Base-by-base conservation (phyloP, 1,140 invertebrate genomes). In the Xylocopa sonorina region DNA sequence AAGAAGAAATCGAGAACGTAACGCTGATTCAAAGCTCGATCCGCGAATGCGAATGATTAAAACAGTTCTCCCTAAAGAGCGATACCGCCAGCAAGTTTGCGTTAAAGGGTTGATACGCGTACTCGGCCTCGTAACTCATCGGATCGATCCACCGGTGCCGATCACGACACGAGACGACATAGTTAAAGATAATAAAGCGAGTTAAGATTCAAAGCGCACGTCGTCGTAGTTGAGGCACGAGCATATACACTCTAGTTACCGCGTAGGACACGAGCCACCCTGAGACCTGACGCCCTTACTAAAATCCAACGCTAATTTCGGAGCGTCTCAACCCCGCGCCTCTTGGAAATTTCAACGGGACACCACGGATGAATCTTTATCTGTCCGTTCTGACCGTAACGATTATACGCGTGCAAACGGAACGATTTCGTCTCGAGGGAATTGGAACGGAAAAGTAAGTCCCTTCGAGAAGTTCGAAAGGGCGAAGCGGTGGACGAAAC, bases 121-220 rank as follows among this genome's bases (percentile, higher is more conserved):
- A 3, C 18, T 14, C 50, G 21, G 9, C 24, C 18, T 32, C 57
- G 21, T 69, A 38, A 58, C 62, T 78, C 43, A 62, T 27, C 16
- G 34, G 24, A 7, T 29, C n/a, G 62, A 73, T 41, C 24, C 38
- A 29, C 27, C 55, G 38, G 18, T 38, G 1, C 24, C 27, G 12
- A 27, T 18, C 50, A 6, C 2, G 41, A 10, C n/a, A n/a, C 18
- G 14, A 50, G 46, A 24, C 77, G 51, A 80, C 57, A 67, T 63
- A 77, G 77, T 82, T 79, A 85, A 83, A 85, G 79, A 81, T 85
- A 88, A 88, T 87, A 88, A 82, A 53, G 63, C 50, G 81, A 88
- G 87, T 87, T 88, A 87, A 87, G 79, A 88, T 88, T 88, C 87
- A 87, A 88, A 80, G 73, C 82, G 84, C 80, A 80, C 63, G 81